A percentile compares a stretch with the other conserved stretches of the same genome.
phyloP scores from a whole-genome alignment of 2,113 vertebrate genomes.

The Takifugu flavidus region DNA sequence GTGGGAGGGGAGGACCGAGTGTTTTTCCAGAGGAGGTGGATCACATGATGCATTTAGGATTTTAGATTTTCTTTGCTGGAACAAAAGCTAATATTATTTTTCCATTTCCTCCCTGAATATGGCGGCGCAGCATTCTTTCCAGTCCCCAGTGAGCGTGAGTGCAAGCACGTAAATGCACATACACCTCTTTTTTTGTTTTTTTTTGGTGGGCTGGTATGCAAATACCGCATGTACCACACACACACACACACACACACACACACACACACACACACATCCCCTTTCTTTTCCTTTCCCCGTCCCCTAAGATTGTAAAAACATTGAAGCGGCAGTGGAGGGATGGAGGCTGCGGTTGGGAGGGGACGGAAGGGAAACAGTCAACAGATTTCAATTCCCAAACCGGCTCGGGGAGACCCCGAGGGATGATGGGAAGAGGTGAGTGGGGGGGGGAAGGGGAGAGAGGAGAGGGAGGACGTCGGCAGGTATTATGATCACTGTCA shows the following conservation, averaged over 20 bases:
- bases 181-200: conserved; percentile 12
- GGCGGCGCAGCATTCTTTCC: conserved; percentile 33
- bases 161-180: conserved; percentile 21
- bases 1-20: too few relatives aligned
- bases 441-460: conserved; percentile 34
- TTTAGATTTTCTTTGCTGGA: conserved; percentile 17
- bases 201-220: background rate
- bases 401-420: conserved; percentile 55
- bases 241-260: conserved; percentile 21
- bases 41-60: conserved; percentile 33
- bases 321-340: conserved; percentile 57
- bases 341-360: conserved; percentile 53
- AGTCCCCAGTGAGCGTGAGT: conserved; percentile 24
- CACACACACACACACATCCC: conserved; percentile 26
- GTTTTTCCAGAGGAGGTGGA: conserved; percentile 10
- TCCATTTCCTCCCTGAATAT: conserved; percentile 46
- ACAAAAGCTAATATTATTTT: conserved; percentile 61
- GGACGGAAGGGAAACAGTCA: conserved; percentile 69
- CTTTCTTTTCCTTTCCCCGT: conserved; percentile 19
- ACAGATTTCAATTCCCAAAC: conserved; percentile 74
- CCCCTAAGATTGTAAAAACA: conserved; percentile 62
- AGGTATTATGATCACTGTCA: conserved; percentile 76
- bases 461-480: conserved; percentile 68
- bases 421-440: conserved; percentile 63
- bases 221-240: too few relatives aligned